These are phyloP conservation scores for Eurosta solidaginis DNA, from an alignment of 1,140 invertebrate genomes.

Conservation along the genomic window DNA sequence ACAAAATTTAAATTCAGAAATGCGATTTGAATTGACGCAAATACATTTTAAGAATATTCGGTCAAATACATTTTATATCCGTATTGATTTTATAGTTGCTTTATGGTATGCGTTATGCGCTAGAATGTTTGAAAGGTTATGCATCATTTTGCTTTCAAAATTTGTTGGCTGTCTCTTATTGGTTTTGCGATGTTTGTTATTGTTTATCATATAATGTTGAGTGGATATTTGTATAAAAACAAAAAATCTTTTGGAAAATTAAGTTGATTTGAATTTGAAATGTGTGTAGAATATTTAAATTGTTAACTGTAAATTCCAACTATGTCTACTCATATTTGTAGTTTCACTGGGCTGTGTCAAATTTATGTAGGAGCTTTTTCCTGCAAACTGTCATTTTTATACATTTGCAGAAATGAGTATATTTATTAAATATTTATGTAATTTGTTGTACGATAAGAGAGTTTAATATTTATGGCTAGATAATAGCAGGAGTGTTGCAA, in stretches of 20 bases:
- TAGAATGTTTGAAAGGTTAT: not conserved
- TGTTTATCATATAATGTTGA: not conserved
- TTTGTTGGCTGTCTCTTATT: not conserved
- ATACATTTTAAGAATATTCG: not conserved
- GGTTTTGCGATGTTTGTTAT: not conserved
- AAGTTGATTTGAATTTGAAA: conserved; percentile 25
- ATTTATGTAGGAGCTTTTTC: no score
- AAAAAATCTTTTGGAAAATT: conserved; percentile 13
- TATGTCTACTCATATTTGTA: not conserved
- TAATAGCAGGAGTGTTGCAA: no score
- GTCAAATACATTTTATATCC: not conserved
- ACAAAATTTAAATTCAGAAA: not conserved
- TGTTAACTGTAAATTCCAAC: not conserved
- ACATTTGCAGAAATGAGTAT: no score
- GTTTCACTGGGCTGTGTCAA: not conserved
- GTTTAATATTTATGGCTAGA: no score
- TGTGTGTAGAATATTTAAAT: not conserved
- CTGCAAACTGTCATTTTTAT: no score
- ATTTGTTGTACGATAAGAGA: no score
- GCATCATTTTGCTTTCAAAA: not conserved
- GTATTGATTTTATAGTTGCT: not conserved
- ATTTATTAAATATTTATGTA: no score
- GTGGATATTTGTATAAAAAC: not conserved
- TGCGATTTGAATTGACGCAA: not conserved
- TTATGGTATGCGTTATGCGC: not conserved